phyloP scores from a whole-genome alignment of 1,140 invertebrate genomes.

The Brachionus manjavacas region DNA sequence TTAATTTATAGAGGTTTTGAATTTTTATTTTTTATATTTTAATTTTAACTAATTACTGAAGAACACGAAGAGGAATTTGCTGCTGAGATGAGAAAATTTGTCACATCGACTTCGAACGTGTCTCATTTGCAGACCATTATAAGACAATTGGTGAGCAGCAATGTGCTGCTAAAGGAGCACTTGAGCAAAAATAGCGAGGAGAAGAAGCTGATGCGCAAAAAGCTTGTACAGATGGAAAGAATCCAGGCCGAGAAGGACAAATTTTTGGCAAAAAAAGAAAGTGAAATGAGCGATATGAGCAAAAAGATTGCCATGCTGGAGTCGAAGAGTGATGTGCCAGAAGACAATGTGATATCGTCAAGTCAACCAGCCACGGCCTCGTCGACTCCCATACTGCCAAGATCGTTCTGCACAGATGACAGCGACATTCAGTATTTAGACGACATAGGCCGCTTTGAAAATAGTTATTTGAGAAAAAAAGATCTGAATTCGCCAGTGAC shows the following conservation, averaged over 20 bases:
- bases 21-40: background rate
- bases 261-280: conserved; percentile 33
- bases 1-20: conserved; percentile 22
- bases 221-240: conserved; percentile 6
- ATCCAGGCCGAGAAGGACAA: conserved; percentile 1
- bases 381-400: background rate
- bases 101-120: background rate
- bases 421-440: conserved; percentile 27
- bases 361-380: background rate
- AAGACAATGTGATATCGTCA: background rate
- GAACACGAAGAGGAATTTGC: background rate
- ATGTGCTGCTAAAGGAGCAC: conserved; percentile 17
- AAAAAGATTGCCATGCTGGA: background rate
- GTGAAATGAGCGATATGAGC: background rate
- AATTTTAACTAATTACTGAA: too few species aligned
- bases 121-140: conserved; percentile 33
- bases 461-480: conserved; percentile 24
- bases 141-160: conserved; percentile 22
- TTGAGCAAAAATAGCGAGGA: conserved; percentile 31
- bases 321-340: background rate
- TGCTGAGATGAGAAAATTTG: conserved; percentile 20
- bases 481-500: background rate
- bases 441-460: conserved; percentile 11
- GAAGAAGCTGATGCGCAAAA: conserved; percentile 10
- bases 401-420: background rate